Evolutionary conservation across 2,888 invertebrate species (phyloP).

Genomic region (Agrotis exclamationis): DNA sequence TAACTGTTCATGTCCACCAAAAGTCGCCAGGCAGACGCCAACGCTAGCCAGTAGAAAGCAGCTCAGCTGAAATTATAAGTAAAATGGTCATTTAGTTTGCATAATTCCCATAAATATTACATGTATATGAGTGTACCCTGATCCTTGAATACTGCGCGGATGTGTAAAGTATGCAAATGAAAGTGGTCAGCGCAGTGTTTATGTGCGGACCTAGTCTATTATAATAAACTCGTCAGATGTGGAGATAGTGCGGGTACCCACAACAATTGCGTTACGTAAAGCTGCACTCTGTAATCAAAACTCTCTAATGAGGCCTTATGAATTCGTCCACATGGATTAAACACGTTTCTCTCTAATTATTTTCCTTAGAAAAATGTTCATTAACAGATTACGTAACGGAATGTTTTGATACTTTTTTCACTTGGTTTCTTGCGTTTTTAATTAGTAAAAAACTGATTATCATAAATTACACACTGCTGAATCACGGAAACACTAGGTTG

Average conservation of each 20-base stretch:
- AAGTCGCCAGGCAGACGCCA: conserved; percentile 88
- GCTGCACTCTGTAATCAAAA: conserved; percentile 51
- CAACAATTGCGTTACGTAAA: conserved; percentile 61
- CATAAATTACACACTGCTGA: conserved; percentile 27
- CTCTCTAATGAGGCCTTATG: conserved; percentile 57
- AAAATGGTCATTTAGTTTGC: conserved; percentile 52
- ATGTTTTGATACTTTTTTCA: conserved; percentile 15
- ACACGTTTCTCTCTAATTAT: conserved; percentile 30
- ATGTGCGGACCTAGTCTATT: conserved; percentile 28
- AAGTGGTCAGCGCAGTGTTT: conserved; percentile 67
- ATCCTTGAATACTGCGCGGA: conserved; percentile 36
- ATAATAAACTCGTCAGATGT: conserved; percentile 43
- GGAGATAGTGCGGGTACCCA: conserved; percentile 38
- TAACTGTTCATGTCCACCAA: conserved; percentile 90
- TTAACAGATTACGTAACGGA: conserved; percentile 19
- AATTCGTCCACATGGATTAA: conserved; percentile 30
- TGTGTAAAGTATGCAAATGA: conserved; percentile 65
- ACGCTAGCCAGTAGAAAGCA: conserved; percentile 86
- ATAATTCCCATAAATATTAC: conserved; percentile 35
- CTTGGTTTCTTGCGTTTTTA: conserved; percentile 2
- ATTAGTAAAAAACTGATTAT: conserved; percentile 1
- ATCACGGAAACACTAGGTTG: conserved; percentile 28
- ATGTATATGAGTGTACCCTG: conserved; percentile 24
- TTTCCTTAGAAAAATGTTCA: conserved; percentile 16
- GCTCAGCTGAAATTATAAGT: conserved; percentile 87